Evolutionary conservation across 2,113 vertebrate genomes (phyloP), one percentile per base, ranked within the genome.

Genomic region (Colius striatus): DNA sequence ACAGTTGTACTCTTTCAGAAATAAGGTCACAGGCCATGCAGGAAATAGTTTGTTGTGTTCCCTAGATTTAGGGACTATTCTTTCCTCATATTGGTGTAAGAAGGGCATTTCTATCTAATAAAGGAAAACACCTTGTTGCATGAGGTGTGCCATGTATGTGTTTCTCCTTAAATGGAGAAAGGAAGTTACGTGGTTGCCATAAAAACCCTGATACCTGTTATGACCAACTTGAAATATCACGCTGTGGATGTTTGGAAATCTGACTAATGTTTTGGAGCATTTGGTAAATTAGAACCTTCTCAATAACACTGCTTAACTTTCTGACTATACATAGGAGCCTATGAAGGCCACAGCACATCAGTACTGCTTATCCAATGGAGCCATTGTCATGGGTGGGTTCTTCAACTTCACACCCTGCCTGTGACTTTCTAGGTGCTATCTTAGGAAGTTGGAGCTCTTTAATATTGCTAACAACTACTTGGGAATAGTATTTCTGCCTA

Each of bases 71-170:
- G 85, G 67, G 63, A 1, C 57, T 60, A 0, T 57, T 38, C 34
- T 55, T 80, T 4, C 6, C 38, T 48, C 22, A 20, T 2, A 1
- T 0, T n/a, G 41, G 30, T 66, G 15, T 17, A 19, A 50, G 47
- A 76, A 70, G 47, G 67, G 7, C 12, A 1, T 60, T 63, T 67
- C 6, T 83, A 4, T 19, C 43, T 30, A 22, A 1, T 6, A 5
- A 20, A 83, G 87, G 55, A 71, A 48, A 92, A 9, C 45, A 66
- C 50, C 51, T 83, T 43, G 3, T 50, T 77, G 62, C 3, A 2
- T 3, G 12, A 5, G 32, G 47, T 16, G 70, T 73, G 85, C 26
- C 36, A 20, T 45, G 6, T 22, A 3, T 25, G 4, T 2, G 0
- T 8, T 94, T 67, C 73, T 87, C 70, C 81, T 15, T 12, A 80